Conservation (phyloP, 2,797 vertebrate species). For the Pseudochromis fuscus region DNA sequence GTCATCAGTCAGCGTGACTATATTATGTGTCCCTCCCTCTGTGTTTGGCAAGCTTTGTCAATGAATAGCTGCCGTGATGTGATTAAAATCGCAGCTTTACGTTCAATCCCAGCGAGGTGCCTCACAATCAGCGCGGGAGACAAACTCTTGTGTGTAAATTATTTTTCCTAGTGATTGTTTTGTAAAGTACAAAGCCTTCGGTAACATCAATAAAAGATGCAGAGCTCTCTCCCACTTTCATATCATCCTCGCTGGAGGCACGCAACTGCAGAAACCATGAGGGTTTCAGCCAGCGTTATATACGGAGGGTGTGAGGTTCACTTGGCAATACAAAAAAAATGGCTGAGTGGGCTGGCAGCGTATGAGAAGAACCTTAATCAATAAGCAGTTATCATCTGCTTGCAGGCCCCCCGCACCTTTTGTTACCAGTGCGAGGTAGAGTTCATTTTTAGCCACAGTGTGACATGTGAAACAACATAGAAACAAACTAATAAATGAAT, state of each 20-base stretch:
- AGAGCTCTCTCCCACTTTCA: constrained; percentile 16
- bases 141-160: constrained; percentile 20
- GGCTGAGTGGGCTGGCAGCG: constrained; percentile 57
- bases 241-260: constrained; percentile 39
- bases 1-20: constrained; percentile 63
- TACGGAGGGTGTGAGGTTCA: constrained; percentile 46
- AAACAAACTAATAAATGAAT: constrained; percentile 19
- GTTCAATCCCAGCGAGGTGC: constrained; percentile 34
- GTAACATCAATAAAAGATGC: not conserved
- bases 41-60: constrained; percentile 46
- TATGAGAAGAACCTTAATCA: constrained; percentile 64
- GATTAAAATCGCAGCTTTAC: constrained; percentile 58
- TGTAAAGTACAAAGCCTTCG: constrained; percentile 17
- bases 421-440: constrained; percentile 22
- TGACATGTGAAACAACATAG: not conserved
- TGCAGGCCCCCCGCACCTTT: constrained; percentile 15
- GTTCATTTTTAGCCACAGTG: constrained; percentile 13
- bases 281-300: constrained; percentile 28
- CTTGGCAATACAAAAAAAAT: constrained; percentile 46
- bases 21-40: constrained; percentile 35
- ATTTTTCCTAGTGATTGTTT: constrained; percentile 7
- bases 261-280: constrained; percentile 34
- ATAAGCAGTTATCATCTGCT: constrained; percentile 64
- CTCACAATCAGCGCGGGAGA: constrained; percentile 23
- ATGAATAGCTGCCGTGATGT: constrained; percentile 38